Evolutionary conservation across 2,888 invertebrate genomes (phyloP).

Genomic region (Platycnemis pennipes): DNA sequence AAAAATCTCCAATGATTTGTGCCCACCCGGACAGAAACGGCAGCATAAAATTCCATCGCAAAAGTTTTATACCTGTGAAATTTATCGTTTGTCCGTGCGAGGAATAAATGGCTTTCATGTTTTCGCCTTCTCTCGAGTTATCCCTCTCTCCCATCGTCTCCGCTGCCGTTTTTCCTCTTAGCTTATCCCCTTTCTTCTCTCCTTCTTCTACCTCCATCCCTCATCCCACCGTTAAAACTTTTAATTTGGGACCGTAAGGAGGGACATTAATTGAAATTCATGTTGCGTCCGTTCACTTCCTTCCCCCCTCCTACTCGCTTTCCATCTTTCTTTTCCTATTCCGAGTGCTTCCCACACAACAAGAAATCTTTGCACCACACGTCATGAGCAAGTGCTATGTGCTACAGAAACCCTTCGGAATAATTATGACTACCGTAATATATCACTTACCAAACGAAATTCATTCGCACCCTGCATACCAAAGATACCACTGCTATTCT

Average conservation of each 20-base stretch:
- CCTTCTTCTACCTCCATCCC: background rate
- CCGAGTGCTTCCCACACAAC: too few relatives aligned
- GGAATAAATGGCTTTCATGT: slow-evolving; percentile 44
- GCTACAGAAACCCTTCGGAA: too few relatives aligned
- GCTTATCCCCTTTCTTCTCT: background rate
- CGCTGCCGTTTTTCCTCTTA: background rate
- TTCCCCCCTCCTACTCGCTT: background rate
- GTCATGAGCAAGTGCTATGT: too few relatives aligned
- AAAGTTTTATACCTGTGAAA: slow-evolving; percentile 47
- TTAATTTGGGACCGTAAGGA: slow-evolving; percentile 31
- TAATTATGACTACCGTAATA: too few relatives aligned
- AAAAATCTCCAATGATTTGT: slow-evolving; percentile 51
- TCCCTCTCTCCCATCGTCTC: background rate
- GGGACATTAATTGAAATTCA: slow-evolving; percentile 61
- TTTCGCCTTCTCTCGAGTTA: background rate
- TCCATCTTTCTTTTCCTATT: background rate
- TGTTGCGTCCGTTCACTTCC: slow-evolving; percentile 34
- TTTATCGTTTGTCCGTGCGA: slow-evolving; percentile 56
- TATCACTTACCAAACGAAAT: too few relatives aligned
- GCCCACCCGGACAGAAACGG: slow-evolving; percentile 20
- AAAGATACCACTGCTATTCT: too few relatives aligned
- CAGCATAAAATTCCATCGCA: slow-evolving; percentile 29
- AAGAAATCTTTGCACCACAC: too few relatives aligned
- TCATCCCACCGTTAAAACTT: slow-evolving; percentile 28
- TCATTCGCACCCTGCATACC: too few relatives aligned